These are phyloP conservation scores for Falco naumanni DNA, from an alignment of 2,797 vertebrate species.

Conservation along the genomic window DNA sequence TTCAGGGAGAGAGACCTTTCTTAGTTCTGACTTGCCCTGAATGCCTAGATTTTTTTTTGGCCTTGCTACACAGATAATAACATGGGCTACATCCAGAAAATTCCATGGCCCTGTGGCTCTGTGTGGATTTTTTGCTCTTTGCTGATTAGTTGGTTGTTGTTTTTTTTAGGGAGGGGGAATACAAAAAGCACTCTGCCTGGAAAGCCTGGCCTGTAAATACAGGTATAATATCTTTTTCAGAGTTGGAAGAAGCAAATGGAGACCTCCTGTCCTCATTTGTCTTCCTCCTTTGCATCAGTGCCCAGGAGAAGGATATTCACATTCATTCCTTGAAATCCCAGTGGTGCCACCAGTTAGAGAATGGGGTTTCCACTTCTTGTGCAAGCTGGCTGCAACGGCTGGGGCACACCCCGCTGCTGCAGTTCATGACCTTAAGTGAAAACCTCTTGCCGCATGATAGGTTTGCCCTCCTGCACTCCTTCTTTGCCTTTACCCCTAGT, in stretches of 20 bases:
- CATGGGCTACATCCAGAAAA: background rate
- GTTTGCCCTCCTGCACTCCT: background rate
- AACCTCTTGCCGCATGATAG: background rate
- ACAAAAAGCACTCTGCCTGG: background rate
- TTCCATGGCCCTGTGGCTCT: background rate
- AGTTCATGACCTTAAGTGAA: background rate
- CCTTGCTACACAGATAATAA: background rate
- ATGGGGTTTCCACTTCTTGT: conserved; percentile 1
- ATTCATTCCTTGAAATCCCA: background rate
- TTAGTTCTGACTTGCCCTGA: background rate
- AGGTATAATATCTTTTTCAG: background rate
- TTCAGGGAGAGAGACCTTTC: background rate
- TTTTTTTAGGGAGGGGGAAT: background rate
- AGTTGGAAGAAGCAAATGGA: conserved; percentile 6
- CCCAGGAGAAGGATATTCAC: background rate
- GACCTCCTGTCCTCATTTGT: conserved; percentile 19
- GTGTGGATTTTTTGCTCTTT: background rate
- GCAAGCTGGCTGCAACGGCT: background rate
- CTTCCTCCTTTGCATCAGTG: background rate
- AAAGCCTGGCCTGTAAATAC: background rate
- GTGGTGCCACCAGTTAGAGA: background rate
- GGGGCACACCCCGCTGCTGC: background rate
- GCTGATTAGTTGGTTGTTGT: background rate
- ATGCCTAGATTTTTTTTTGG: background rate
- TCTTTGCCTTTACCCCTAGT: background rate